Conservation (phyloP, 37 sponge, comb jelly and placozoan species). For the Haliclona indistincta region DNA sequence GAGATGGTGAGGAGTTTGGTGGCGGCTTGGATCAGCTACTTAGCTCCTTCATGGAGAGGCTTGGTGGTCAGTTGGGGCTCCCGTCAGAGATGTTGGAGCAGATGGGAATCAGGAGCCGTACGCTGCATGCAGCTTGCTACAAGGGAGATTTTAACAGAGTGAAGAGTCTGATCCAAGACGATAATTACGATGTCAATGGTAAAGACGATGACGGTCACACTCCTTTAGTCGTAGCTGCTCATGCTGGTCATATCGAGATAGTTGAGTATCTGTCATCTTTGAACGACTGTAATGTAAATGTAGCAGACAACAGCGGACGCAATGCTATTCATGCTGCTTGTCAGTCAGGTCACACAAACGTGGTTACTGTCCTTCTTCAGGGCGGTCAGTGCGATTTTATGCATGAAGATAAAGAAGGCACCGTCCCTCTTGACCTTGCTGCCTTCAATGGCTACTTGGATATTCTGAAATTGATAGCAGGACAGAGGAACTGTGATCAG, state of each 20-base stretch:
- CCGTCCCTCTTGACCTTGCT: conserved; percentile 27
- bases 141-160: conserved; percentile 25
- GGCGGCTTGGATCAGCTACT: neutral
- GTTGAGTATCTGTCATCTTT: conserved; percentile 28
- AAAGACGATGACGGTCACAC: conserved; percentile 16
- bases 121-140: conserved; percentile 34
- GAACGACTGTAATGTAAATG: conserved; percentile 32
- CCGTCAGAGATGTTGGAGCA: too few relatives aligned
- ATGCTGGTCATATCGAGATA: conserved; percentile 28
- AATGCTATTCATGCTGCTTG: conserved; percentile 34
- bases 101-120: neutral
- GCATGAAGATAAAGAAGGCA: conserved; percentile 18
- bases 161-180: conserved; percentile 8
- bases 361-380: conserved; percentile 16
- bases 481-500: conserved; percentile 23
- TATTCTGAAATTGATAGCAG: conserved; percentile 27
- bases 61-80: too few relatives aligned
- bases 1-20: neutral
- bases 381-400: conserved; percentile 25
- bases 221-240: conserved; percentile 29
- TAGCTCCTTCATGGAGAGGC: neutral
- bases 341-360: conserved; percentile 23
- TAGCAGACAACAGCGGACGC: conserved; percentile 31
- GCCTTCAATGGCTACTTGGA: conserved; percentile 28
- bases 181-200: conserved; percentile 23